Evolutionary conservation across 2,797 vertebrate species (phyloP), one percentile per base, ranked within the genome.

Genomic region (Microcaecilia unicolor): DNA sequence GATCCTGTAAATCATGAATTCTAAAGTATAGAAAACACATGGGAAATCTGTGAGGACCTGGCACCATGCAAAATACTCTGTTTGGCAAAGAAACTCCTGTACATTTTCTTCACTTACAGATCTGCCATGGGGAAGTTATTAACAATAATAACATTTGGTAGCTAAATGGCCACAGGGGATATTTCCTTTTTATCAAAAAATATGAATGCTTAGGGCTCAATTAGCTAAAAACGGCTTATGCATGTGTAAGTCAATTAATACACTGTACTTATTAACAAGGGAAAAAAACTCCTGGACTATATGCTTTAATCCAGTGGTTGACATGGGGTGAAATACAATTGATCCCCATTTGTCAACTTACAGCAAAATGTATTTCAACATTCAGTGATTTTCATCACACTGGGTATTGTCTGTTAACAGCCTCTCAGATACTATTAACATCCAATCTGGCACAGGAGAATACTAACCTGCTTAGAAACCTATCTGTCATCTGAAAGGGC

Each of bases 181-280:
- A 37, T 39, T 53, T 52, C 2, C 7, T 41, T 58, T 54, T 31
- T 22, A 37, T 11, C 4, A 27, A 45, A 39, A 26, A 5, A 1
- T 18, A 23, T 13, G 23, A 26, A 41, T 55, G 12, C 14, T 52
- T 38, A 39, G 22, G 39, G 35, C 15, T 57, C 29, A 49, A 9
- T 41, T 48, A 43, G 31, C 10, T 55, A 25, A 61, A n/a, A 66
- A 49, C 39, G 9, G 11, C 15, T 54, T n/a, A 23, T 33, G 31
- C 9, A 4, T 18, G 8, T 11, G 12, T 12, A 49, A 25, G 15
- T 50, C 6, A 26, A 16, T 31, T 37, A 54, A 23, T 10, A 41
- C 6, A 32, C 31, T n/a, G n/a, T n/a, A n/a, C n/a, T n/a, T 49
- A 49, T 47, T 27, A 18, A 47, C 15, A 14, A 8, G 6, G 49